Percentiles rank a stretch among this genome's conserved stretches.
Evolutionary conservation across 2,888 invertebrate species (phyloP).

Genomic region (Arrhopalites spinosus): DNA sequence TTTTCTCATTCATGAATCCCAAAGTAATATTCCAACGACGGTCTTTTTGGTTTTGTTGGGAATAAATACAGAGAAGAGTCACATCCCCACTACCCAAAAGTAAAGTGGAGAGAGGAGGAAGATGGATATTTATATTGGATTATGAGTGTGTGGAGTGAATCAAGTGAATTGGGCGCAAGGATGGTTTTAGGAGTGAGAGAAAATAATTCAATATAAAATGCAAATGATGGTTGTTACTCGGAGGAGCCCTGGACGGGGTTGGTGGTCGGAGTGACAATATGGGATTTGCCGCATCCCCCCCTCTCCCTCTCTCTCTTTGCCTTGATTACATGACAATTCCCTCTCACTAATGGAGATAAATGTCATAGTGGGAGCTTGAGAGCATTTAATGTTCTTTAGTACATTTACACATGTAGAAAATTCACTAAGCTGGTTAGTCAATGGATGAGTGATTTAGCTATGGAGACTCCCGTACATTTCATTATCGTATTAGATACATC

Average conservation of each 20-base stretch:
- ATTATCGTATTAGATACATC: no score
- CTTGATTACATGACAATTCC: conserved; percentile 54
- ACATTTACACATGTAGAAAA: conserved; percentile 35
- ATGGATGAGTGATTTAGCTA: conserved; percentile 30
- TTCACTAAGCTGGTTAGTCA: conserved; percentile 37
- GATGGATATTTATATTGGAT: conserved; percentile 31
- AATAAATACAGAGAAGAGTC: no score
- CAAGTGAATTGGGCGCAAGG: conserved; percentile 13
- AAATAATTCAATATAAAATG: conserved; percentile 56
- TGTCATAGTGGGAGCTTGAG: conserved; percentile 36
- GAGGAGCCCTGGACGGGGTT: conserved; percentile 37
- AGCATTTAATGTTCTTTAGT: conserved; percentile 34
- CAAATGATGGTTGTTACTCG: conserved; percentile 45
- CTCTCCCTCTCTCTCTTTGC: conserved; percentile 40
- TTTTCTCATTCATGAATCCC: neutral
- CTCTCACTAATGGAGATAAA: conserved; percentile 54
- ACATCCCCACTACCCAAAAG: no score
- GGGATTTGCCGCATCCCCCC: conserved; percentile 50
- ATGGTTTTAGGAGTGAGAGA: conserved; percentile 31
- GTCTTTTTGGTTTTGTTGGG: neutral
- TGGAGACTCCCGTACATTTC: neutral
- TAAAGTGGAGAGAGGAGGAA: neutral
- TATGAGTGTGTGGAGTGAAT: conserved; percentile 22
- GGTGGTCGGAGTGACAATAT: conserved; percentile 56
- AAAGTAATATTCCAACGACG: neutral